Conservation (phyloP, 1,140 invertebrate genomes). For the Atta colombica region DNA sequence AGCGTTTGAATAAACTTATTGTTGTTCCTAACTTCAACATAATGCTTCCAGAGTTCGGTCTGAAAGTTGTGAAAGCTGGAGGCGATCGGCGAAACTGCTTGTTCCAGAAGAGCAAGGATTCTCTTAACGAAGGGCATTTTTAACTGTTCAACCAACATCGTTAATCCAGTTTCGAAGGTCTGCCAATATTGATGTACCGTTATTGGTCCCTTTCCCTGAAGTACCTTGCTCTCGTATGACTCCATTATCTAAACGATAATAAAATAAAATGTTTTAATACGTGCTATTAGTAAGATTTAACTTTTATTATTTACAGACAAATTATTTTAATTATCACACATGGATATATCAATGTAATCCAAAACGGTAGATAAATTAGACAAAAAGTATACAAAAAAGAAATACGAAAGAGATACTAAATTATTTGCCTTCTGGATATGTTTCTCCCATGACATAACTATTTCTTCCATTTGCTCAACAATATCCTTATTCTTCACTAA, state of each 20-base stretch:
- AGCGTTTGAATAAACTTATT: constrained; percentile 94
- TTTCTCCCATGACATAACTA: constrained; percentile 89
- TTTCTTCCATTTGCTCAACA: constrained; percentile 88
- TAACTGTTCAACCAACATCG: constrained; percentile 92
- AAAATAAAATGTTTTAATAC: neutral
- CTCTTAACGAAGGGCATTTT: constrained; percentile 90
- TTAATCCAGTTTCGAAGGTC: constrained; percentile 91
- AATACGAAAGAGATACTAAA: neutral
- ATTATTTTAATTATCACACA: neutral
- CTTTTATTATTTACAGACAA: neutral
- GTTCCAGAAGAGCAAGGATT: constrained; percentile 88
- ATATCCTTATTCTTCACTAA: constrained; percentile 86
- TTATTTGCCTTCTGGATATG: constrained; percentile 89
- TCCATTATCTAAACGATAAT: constrained; percentile 75
- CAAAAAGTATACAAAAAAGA: neutral
- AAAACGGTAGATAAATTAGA: neutral
- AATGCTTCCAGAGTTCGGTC: constrained; percentile 89
- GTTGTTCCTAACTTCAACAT: constrained; percentile 94
- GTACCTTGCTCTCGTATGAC: constrained; percentile 80
- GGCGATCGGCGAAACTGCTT: constrained; percentile 85
- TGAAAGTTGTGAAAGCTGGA: constrained; percentile 87
- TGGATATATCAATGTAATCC: neutral
- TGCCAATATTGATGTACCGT: constrained; percentile 95
- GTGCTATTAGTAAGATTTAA: neutral
- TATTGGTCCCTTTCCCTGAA: constrained; percentile 91